phyloP scores from a whole-genome alignment of 2,888 invertebrate species.

The Idaea biselata region DNA sequence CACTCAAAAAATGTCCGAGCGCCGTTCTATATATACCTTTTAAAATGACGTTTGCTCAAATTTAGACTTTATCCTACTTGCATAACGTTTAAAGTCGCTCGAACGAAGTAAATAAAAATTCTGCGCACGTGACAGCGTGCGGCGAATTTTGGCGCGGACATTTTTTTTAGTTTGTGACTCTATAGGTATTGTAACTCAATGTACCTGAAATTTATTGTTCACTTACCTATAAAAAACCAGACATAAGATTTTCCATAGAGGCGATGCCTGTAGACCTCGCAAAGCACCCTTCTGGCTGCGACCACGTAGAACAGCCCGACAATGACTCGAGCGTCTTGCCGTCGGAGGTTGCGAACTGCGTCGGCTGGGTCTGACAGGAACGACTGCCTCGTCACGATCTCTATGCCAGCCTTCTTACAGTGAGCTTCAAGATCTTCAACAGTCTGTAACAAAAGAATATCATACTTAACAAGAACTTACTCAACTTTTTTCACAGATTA shows the following conservation, averaged over 20 bases:
- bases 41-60: too few species aligned
- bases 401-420: conserved; percentile 94
- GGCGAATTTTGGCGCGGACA: too few species aligned
- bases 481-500: too few species aligned
- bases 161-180: too few species aligned
- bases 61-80: too few species aligned
- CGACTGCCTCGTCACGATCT: conserved; percentile 97
- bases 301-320: conserved; percentile 99
- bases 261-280: conserved; percentile 96
- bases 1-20: too few species aligned
- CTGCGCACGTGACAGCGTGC: too few species aligned
- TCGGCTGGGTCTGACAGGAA: conserved; percentile 98
- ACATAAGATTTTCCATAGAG: conserved; percentile 97
- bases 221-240: conserved; percentile 98
- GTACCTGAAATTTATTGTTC: background rate
- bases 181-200: too few species aligned
- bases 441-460: conserved; percentile 82
- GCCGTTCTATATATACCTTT: too few species aligned
- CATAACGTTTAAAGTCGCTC: too few species aligned
- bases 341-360: conserved; percentile 95
- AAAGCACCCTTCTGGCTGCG: conserved; percentile 96
- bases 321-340: conserved; percentile 98
- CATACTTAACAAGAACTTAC: background rate
- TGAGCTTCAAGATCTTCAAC: conserved; percentile 98
- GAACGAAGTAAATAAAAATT: too few species aligned